Percentiles rank a stretch among this genome's conserved stretches.
Conservation (phyloP, 2,888 invertebrate species). For the Frankliniella fusca region DNA sequence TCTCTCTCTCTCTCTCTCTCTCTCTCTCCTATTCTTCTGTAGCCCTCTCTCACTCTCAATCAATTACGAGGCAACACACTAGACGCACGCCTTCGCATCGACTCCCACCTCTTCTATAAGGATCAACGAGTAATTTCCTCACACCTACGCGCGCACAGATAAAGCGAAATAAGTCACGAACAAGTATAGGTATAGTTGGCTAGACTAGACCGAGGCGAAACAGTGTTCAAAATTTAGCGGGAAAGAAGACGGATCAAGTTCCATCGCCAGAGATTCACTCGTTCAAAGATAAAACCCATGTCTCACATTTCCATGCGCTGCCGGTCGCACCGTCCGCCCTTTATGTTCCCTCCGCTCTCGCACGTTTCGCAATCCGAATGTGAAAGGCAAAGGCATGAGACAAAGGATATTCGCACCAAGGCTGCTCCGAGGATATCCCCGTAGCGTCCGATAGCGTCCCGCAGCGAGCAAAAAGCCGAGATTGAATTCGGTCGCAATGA, state of each 20-base stretch:
- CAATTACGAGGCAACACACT: neutral
- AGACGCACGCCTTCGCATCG: too few species aligned
- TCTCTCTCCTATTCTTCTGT: neutral
- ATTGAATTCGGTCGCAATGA: constrained; percentile 21
- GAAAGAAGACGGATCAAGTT: too few species aligned
- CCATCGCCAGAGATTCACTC: too few species aligned
- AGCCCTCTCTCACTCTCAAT: neutral
- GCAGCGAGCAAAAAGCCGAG: constrained; percentile 2
- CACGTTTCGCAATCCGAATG: neutral
- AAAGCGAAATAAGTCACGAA: neutral
- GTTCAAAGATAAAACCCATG: too few species aligned
- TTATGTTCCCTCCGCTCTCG: too few species aligned
- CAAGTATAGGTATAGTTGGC: neutral
- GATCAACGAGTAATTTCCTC: too few species aligned
- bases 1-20: neutral
- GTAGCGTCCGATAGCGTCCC: neutral
- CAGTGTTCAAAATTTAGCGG: too few species aligned
- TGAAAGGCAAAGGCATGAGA: neutral
- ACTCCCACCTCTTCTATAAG: too few species aligned
- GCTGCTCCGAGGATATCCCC: neutral
- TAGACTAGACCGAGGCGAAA: too few species aligned
- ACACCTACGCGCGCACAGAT: neutral
- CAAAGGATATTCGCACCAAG: constrained; percentile 14
- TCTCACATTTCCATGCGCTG: too few species aligned
- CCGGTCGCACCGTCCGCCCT: too few species aligned